Conservation (phyloP, 2,888 invertebrate genomes). For the Nomada goodeniana region DNA sequence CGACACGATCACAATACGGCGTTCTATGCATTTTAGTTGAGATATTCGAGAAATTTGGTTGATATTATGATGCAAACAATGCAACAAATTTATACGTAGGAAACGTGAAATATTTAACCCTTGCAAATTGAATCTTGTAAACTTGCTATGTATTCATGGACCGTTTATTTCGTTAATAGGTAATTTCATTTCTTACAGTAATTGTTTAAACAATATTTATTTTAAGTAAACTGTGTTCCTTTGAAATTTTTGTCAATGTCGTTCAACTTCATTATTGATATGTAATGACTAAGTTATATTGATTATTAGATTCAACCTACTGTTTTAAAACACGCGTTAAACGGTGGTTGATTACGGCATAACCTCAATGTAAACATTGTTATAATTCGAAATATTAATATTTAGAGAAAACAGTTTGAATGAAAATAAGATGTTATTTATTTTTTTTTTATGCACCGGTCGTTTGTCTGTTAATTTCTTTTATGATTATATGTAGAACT, state of each 20-base stretch:
- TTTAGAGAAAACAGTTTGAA: background rate
- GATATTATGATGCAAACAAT: too few relatives aligned
- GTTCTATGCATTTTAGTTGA: too few relatives aligned
- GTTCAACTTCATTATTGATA: background rate
- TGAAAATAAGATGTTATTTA: background rate
- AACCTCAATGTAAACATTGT: background rate
- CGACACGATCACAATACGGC: too few relatives aligned
- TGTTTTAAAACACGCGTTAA: background rate
- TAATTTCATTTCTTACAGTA: background rate
- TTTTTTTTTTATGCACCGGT: background rate
- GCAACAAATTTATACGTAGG: too few relatives aligned
- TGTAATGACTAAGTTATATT: background rate
- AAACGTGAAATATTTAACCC: background rate
- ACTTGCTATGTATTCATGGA: background rate
- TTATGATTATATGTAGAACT: background rate
- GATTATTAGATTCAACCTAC: background rate
- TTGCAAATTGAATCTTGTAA: background rate
- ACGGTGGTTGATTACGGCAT: background rate
- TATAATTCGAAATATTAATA: background rate
- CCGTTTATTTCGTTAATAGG: background rate
- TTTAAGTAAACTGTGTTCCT: background rate
- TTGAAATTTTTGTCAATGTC: background rate
- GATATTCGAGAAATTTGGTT: too few relatives aligned
- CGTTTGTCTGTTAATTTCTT: background rate
- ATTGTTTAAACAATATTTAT: background rate